Percentiles rank a stretch among this genome's conserved stretches.
phyloP scores from a whole-genome alignment of 2,888 invertebrate genomes.

The Helobdella robusta region DNA sequence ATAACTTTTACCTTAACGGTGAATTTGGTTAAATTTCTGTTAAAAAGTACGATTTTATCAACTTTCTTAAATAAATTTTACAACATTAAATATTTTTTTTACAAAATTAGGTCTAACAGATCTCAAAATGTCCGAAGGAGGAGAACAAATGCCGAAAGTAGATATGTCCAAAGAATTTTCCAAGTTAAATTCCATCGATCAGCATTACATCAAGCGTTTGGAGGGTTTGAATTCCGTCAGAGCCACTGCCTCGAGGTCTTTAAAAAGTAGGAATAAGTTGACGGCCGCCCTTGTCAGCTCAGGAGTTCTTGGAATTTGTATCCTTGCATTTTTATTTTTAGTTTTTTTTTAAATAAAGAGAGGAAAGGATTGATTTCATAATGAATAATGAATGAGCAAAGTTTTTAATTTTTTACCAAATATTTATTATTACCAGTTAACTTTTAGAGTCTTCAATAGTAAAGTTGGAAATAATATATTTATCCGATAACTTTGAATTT shows the following conservation, averaged over 20 bases:
- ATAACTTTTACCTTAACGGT: too few species aligned
- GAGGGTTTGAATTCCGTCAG: constrained; percentile 67
- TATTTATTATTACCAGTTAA: too few species aligned
- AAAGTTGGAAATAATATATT: too few species aligned
- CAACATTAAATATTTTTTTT: neutral
- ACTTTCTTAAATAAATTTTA: neutral
- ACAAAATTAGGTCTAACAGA: neutral
- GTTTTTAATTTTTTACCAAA: too few species aligned
- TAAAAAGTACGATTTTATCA: constrained; percentile 26
- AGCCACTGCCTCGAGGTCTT: constrained; percentile 59
- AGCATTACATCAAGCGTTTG: constrained; percentile 69
- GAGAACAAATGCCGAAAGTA: constrained; percentile 55
- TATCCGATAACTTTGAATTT: too few species aligned
- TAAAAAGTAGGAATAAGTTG: constrained; percentile 61
- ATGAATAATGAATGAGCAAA: neutral
- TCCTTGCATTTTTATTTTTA: constrained; percentile 53
- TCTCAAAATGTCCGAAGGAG: constrained; percentile 38
- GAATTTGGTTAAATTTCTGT: too few species aligned
- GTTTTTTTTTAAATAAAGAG: constrained; percentile 1
- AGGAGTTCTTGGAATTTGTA: constrained; percentile 59
- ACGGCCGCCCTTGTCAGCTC: constrained; percentile 61
- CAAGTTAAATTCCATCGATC: constrained; percentile 54
- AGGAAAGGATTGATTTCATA: neutral
- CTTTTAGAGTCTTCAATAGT: too few species aligned
- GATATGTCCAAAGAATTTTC: constrained; percentile 50